phyloP scores from a whole-genome alignment of 2,888 invertebrate species.

The Steinernema scapterisci region DNA sequence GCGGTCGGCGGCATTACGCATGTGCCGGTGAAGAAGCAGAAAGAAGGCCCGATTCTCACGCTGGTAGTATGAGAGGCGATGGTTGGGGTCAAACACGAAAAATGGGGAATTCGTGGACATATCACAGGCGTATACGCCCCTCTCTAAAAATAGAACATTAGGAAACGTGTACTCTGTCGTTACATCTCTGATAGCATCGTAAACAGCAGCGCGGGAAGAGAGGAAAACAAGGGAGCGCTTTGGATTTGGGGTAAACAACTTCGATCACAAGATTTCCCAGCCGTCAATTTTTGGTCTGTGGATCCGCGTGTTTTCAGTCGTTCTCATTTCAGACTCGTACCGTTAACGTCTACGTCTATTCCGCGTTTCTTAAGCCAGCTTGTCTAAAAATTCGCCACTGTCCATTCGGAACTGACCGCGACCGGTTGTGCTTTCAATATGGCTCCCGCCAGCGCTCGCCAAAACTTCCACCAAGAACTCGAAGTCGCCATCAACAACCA shows the following conservation, averaged over 20 bases:
- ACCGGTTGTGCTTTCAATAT: not conserved
- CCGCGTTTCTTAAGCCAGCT: not conserved
- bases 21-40: constrained; percentile 80
- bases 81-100: constrained; percentile 70
- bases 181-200: not conserved
- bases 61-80: constrained; percentile 76
- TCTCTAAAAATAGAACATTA: constrained; percentile 71
- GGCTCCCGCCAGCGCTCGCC: constrained; percentile 33
- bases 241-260: constrained; percentile 23
- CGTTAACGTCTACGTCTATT: not conserved
- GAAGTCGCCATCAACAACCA: constrained; percentile 40
- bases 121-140: constrained; percentile 79
- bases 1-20: constrained; percentile 78
- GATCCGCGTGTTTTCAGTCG: not conserved
- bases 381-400: no score
- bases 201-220: not conserved
- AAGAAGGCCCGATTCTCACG: constrained; percentile 83
- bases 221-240: no score
- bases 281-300: constrained; percentile 26
- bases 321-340: not conserved
- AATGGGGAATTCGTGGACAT: constrained; percentile 66
- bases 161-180: not conserved
- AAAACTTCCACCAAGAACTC: constrained; percentile 39
- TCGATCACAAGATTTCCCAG: constrained; percentile 32
- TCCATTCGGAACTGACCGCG: not conserved